phyloP scores from a whole-genome alignment of 2,113 vertebrate species.

The Vanacampus margaritifer region DNA sequence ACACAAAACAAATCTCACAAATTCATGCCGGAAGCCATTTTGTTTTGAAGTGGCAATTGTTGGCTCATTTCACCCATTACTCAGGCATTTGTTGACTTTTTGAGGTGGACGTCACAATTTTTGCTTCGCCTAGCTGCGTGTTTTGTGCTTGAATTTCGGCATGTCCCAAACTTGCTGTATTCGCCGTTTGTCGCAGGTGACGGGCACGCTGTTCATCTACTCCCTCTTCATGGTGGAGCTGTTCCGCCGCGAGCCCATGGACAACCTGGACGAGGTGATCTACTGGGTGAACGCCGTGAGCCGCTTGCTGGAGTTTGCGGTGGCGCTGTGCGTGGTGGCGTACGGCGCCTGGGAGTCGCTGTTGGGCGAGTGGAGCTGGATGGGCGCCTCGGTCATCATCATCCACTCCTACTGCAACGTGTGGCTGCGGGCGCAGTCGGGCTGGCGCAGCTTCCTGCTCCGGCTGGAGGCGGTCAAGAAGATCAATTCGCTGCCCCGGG shows the following conservation, averaged over 20 bases:
- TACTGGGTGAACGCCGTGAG: conserved; percentile 81
- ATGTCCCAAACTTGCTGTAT: background rate
- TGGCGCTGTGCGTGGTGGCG: conserved; percentile 83
- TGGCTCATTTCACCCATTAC: too few relatives aligned
- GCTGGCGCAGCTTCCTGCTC: conserved; percentile 84
- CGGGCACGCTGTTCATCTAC: conserved; percentile 83
- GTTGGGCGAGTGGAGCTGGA: conserved; percentile 87
- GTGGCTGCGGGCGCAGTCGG: conserved; percentile 82
- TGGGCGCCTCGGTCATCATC: conserved; percentile 82
- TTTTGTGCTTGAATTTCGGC: background rate
- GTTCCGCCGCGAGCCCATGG: conserved; percentile 69
- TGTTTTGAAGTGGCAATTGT: too few relatives aligned
- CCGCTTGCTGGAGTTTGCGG: conserved; percentile 82
- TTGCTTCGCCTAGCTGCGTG: background rate
- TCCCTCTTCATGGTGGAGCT: conserved; percentile 81
- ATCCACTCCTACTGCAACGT: conserved; percentile 88
- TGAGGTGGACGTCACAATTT: background rate
- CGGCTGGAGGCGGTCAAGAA: conserved; percentile 80
- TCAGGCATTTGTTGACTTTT: background rate
- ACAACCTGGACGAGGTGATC: conserved; percentile 81
- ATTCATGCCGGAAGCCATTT: too few relatives aligned
- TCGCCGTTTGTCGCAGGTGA: conserved; percentile 62
- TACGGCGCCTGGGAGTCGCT: conserved; percentile 83
- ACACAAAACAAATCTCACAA: too few relatives aligned
- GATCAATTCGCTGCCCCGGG: conserved; percentile 76